Percentiles rank a stretch among this genome's conserved stretches.
Evolutionary conservation across 2,888 invertebrate genomes (phyloP).

Genomic region (Rhagonycha lutea): DNA sequence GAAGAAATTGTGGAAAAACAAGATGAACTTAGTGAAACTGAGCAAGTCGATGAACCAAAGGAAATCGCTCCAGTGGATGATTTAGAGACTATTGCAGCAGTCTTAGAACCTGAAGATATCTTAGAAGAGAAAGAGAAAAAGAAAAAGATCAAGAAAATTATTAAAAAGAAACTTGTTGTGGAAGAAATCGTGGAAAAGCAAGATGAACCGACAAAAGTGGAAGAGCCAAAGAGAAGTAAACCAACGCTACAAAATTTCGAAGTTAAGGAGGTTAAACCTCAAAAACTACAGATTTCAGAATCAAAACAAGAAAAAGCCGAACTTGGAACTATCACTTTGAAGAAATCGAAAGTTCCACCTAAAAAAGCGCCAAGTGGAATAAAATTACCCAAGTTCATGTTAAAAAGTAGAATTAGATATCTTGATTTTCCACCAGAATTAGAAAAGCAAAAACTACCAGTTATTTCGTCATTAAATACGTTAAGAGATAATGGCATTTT

Average conservation of each 20-base stretch:
- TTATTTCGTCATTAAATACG: constrained; percentile 54
- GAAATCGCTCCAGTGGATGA: constrained; percentile 42
- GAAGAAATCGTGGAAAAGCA: constrained; percentile 28
- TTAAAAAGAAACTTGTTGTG: constrained; percentile 14
- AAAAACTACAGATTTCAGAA: constrained; percentile 62
- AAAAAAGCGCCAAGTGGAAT: constrained; percentile 48
- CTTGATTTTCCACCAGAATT: constrained; percentile 66
- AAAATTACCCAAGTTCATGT: constrained; percentile 55
- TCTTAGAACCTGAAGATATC: constrained; percentile 19
- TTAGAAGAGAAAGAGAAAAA: constrained; percentile 25
- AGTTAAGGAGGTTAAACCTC: constrained; percentile 47
- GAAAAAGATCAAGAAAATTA: constrained; percentile 21
- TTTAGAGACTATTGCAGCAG: not conserved
- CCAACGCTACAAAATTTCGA: constrained; percentile 14
- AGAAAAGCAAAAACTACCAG: constrained; percentile 38
- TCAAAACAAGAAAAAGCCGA: constrained; percentile 59
- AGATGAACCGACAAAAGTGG: constrained; percentile 37
- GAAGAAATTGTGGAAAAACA: constrained; percentile 28
- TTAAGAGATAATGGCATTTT: constrained; percentile 67
- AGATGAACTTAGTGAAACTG: constrained; percentile 28
- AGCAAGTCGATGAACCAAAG: constrained; percentile 31
- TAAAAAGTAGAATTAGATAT: constrained; percentile 57
- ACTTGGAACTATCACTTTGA: constrained; percentile 67
- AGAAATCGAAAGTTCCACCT: constrained; percentile 57
- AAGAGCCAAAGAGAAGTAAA: constrained; percentile 34